Evolutionary conservation across 1,140 invertebrate genomes (phyloP).

Genomic region (Plutomurus gul): DNA sequence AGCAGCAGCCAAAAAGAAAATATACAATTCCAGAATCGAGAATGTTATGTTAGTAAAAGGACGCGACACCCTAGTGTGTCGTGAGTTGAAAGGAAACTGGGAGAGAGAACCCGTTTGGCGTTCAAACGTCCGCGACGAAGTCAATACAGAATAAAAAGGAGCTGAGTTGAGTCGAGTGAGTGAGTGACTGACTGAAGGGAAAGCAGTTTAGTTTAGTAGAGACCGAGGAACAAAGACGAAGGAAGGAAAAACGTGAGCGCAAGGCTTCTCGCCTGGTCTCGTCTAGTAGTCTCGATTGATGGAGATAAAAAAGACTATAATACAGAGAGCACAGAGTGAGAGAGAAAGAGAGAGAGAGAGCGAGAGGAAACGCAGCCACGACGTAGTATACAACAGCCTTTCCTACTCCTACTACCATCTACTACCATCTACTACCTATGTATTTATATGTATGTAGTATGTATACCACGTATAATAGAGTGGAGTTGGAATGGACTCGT

Average conservation of each 20-base stretch:
- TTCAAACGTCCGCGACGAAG: slow-evolving; percentile 27
- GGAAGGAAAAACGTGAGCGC: slow-evolving; percentile 10
- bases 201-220: not conserved
- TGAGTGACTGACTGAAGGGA: slow-evolving; percentile 26
- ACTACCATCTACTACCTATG: no score
- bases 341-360: not conserved
- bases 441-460: no score
- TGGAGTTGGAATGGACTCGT: no score
- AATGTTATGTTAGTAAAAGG: not conserved
- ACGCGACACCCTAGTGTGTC: slow-evolving; percentile 20
- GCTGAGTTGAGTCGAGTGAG: slow-evolving; percentile 11
- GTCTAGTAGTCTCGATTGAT: not conserved
- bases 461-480: no score
- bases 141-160: slow-evolving; percentile 19
- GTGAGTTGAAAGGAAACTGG: slow-evolving; percentile 10
- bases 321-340: not conserved
- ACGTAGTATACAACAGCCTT: no score
- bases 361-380: not conserved
- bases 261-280: not conserved
- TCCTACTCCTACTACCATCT: no score
- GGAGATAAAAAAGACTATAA: slow-evolving; percentile 23
- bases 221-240: slow-evolving; percentile 5
- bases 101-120: not conserved
- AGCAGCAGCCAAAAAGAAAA: not conserved
- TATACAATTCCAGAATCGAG: not conserved